These are phyloP conservation scores for Periplaneta americana DNA, from an alignment of 1,140 invertebrate genomes.

Conservation along the genomic window DNA sequence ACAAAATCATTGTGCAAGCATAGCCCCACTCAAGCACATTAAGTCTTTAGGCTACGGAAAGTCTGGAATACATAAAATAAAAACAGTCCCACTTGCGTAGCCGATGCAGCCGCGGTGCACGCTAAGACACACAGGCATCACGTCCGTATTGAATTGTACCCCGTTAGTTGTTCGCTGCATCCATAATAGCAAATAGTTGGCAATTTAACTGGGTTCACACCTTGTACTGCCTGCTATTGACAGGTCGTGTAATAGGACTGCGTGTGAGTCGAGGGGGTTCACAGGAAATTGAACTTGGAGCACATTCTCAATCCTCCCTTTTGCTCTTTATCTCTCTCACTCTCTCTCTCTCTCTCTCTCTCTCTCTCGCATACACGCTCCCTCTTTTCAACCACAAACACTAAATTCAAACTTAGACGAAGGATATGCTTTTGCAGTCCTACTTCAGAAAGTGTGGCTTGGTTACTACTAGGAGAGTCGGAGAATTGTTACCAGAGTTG, in stretches of 20 bases:
- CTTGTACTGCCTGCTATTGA: neutral
- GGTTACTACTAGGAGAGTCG: neutral
- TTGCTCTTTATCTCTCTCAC: neutral
- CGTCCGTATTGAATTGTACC: neutral
- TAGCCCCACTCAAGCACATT: no score
- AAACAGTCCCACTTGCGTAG: no score
- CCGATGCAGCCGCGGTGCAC: neutral
- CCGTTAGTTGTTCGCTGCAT: neutral
- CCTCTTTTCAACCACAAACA: neutral
- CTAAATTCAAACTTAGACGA: neutral
- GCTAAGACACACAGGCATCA: neutral
- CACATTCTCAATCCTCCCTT: neutral
- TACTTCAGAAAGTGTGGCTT: neutral
- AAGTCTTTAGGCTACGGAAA: no score
- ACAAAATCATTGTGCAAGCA: no score
- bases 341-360: neutral
- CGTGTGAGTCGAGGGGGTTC: neutral
- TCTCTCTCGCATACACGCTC: no score
- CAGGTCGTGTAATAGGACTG: neutral
- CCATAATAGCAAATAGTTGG: neutral
- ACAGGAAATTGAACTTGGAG: neutral
- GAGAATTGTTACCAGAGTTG: neutral
- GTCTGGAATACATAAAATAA: no score
- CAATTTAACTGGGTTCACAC: neutral
- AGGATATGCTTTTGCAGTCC: neutral